Percentiles rank a stretch among this genome's conserved stretches.
Evolutionary conservation across 2,888 invertebrate genomes (phyloP).

Genomic region (Tiliacea aurago): DNA sequence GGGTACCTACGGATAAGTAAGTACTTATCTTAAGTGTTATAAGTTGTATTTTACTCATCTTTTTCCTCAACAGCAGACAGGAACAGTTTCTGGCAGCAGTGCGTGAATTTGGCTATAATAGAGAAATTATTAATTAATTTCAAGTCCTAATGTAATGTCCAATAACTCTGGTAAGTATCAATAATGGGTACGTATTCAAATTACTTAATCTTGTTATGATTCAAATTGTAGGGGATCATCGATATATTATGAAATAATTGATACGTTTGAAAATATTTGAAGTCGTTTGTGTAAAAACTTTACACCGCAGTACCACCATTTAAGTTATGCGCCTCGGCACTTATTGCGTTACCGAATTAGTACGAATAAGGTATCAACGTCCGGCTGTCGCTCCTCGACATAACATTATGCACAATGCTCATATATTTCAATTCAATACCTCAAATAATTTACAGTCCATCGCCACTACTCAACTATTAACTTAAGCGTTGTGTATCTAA

Average conservation of each 20-base stretch:
- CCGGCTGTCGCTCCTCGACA: too few species aligned
- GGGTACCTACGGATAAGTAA: slow-evolving; percentile 1
- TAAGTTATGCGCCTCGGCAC: neutral
- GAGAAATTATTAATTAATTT: slow-evolving; percentile 15
- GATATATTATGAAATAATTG: slow-evolving; percentile 16
- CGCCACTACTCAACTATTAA: neutral
- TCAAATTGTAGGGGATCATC: neutral
- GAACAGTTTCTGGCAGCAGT: slow-evolving; percentile 93
- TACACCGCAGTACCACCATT: neutral
- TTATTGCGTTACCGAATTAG: neutral
- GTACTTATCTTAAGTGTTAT: slow-evolving; percentile 6
- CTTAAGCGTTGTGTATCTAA: neutral
- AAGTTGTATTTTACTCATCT: slow-evolving; percentile 71
- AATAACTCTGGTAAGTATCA: too few species aligned
- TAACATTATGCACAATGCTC: neutral
- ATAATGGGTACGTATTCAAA: neutral
- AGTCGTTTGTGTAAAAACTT: neutral
- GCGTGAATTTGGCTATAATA: slow-evolving; percentile 91
- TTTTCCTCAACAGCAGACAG: slow-evolving; percentile 94
- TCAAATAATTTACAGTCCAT: neutral
- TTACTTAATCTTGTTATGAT: slow-evolving; percentile 16
- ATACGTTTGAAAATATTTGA: slow-evolving; percentile 23
- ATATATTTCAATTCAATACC: neutral
- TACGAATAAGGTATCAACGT: neutral
- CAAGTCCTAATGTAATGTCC: neutral